Evolutionary conservation across 2,888 invertebrate genomes (phyloP).

Genomic region (Augiades crinisus): DNA sequence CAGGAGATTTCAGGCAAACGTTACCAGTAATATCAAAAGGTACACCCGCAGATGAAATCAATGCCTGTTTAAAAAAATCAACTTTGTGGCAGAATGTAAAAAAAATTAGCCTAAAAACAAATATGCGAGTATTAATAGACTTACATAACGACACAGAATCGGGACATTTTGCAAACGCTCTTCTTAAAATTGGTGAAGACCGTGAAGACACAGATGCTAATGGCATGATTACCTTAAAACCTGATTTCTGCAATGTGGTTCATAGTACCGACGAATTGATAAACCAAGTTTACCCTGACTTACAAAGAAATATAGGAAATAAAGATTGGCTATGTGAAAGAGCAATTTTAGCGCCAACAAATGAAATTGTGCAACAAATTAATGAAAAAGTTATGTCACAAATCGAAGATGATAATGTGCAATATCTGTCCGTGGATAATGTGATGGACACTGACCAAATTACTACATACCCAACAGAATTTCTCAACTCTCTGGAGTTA

Average conservation of each 20-base stretch:
- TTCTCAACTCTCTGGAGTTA: too few species aligned
- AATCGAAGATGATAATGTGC: slow-evolving; percentile 33
- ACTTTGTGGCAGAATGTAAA: not conserved
- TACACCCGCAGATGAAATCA: slow-evolving; percentile 38
- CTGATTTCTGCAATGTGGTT: slow-evolving; percentile 30
- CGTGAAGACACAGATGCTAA: slow-evolving; percentile 30
- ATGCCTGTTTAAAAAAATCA: slow-evolving; percentile 36
- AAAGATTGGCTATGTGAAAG: slow-evolving; percentile 31
- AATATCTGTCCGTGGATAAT: too few species aligned
- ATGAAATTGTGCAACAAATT: slow-evolving; percentile 31
- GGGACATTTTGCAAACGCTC: slow-evolving; percentile 33
- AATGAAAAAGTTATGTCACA: slow-evolving; percentile 30
- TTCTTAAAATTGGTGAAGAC: slow-evolving; percentile 31
- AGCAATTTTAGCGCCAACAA: slow-evolving; percentile 36
- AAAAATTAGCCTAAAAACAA: not conserved
- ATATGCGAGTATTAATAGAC: not conserved
- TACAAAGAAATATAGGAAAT: slow-evolving; percentile 30
- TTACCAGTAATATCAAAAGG: slow-evolving; percentile 34
- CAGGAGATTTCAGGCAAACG: slow-evolving; percentile 35
- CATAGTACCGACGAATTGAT: slow-evolving; percentile 27
- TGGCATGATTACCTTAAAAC: slow-evolving; percentile 33
- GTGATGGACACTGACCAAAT: not conserved
- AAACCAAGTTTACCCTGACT: slow-evolving; percentile 30
- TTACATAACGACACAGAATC: not conserved
- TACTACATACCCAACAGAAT: slow-evolving; percentile 15